phyloP scores from a whole-genome alignment of 2,113 vertebrate genomes.

The Ciconia boyciana region DNA sequence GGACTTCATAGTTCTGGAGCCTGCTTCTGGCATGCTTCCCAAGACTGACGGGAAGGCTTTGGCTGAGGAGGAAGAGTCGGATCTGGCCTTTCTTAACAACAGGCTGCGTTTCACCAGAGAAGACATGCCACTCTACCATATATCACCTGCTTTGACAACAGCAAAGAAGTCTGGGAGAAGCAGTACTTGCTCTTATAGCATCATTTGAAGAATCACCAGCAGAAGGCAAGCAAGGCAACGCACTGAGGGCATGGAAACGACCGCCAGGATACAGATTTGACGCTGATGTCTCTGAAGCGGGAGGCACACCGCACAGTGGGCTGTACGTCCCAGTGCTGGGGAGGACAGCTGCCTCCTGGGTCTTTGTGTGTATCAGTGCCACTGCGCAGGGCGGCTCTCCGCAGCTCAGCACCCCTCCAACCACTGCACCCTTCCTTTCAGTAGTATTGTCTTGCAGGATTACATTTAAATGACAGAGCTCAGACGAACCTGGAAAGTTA shows the following conservation, averaged over 20 bases:
- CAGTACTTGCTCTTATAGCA: not conserved
- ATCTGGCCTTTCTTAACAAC: not conserved
- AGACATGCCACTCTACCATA: not conserved
- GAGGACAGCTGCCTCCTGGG: not conserved
- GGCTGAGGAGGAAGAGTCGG: not conserved
- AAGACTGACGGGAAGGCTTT: not conserved
- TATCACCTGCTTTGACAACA: not conserved
- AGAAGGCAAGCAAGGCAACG: not conserved
- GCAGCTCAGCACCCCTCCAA: not conserved
- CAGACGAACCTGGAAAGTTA: not conserved
- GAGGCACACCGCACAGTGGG: no score
- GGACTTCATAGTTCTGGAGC: not conserved
- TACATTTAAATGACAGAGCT: not conserved
- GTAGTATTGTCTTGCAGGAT: not conserved
- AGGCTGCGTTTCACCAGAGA: not conserved
- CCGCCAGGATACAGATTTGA: no score
- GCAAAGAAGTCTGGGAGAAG: not conserved
- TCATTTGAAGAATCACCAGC: not conserved
- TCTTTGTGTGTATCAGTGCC: not conserved
- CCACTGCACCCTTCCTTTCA: not conserved
- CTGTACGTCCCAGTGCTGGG: no score
- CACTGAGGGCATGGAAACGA: not conserved
- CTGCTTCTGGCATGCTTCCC: not conserved
- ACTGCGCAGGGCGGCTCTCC: fast-evolving
- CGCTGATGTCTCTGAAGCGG: fast-evolving